Conservation (phyloP, 2,113 vertebrate species). For the Ramphastos sulfuratus region DNA sequence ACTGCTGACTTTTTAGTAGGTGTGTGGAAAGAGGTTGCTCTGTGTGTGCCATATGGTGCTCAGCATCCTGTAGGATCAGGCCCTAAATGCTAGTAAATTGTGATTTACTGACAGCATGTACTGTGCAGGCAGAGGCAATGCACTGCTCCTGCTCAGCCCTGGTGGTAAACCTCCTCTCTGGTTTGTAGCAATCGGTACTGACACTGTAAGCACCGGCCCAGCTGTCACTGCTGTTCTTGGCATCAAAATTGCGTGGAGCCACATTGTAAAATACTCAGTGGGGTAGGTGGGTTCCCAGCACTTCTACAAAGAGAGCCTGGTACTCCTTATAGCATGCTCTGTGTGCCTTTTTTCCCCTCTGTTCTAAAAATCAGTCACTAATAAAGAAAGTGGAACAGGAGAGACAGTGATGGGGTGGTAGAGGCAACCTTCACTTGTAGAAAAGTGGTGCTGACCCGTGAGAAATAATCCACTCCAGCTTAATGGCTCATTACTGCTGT, state of each 20-base stretch:
- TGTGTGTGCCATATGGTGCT: not conserved
- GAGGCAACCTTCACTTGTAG: not conserved
- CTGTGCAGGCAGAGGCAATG: not conserved
- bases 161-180: not conserved
- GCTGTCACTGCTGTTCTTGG: not conserved
- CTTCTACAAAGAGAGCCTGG: not conserved
- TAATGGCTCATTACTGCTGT: fast-evolving
- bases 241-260: not conserved
- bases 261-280: fast-evolving
- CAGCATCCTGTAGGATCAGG: constrained; percentile 16
- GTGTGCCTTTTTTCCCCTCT: not conserved
- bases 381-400: not conserved
- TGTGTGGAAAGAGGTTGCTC: not conserved
- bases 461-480: not conserved
- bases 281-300: not conserved
- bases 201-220: not conserved
- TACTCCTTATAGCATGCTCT: not conserved
- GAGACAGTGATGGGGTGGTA: not conserved
- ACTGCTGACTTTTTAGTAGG: constrained; percentile 25
- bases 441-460: not conserved
- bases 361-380: not conserved
- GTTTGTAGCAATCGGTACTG: not conserved
- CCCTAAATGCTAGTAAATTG: constrained; percentile 6
- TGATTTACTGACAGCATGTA: fast-evolving
- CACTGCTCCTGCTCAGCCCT: not conserved